Evolutionary conservation across 2,888 invertebrate species (phyloP).

Genomic region (Galerucella pusilla): DNA sequence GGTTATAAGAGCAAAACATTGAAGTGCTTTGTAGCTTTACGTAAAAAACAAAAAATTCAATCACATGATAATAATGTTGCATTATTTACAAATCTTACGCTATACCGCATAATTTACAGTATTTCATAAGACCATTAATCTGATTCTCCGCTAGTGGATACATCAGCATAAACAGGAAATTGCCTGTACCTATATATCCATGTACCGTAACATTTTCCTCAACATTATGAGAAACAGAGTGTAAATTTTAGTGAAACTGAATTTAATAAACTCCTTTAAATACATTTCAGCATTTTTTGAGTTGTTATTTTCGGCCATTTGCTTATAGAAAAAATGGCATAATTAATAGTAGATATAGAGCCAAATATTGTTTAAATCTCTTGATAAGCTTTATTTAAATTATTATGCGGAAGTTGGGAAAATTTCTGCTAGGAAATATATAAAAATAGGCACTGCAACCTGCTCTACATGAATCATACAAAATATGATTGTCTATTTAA

Average conservation of each 20-base stretch:
- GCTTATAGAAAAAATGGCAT: no score
- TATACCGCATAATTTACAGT: not conserved
- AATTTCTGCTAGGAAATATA: not conserved
- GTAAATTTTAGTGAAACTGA: conserved; percentile 8
- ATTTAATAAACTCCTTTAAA: not conserved
- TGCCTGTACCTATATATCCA: conserved; percentile 7
- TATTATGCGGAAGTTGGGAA: not conserved
- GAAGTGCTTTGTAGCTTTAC: no score
- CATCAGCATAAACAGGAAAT: conserved; percentile 14
- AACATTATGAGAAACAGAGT: conserved; percentile 15
- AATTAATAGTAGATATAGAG: no score
- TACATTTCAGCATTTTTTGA: not conserved
- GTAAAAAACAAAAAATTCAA: no score
- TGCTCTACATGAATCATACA: conserved; percentile 5
- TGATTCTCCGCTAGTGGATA: not conserved
- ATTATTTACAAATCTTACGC: not conserved
- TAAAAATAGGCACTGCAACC: not conserved
- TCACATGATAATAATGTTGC: not conserved
- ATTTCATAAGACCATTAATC: conserved; percentile 10
- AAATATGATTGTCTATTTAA: not conserved
- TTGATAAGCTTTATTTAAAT: not conserved
- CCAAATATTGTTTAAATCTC: no score
- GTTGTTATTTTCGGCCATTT: not conserved
- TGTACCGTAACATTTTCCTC: conserved; percentile 10
- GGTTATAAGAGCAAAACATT: no score